Base-by-base conservation (phyloP, 1,140 invertebrate genomes). In the Sycobia sp. region DNA sequence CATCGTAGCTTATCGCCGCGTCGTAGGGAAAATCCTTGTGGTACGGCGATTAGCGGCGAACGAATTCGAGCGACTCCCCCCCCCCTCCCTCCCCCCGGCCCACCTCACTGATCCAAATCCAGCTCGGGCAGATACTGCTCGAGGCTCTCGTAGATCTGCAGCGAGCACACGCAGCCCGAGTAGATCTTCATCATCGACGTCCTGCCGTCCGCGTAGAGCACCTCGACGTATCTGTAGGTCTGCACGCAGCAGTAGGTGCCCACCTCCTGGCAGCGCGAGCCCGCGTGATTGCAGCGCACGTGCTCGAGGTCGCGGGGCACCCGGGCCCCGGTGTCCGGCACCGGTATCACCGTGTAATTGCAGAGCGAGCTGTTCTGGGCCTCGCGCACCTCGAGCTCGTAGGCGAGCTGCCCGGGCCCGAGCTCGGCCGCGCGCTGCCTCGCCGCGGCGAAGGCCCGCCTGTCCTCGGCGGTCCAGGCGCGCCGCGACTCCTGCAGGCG, bases 131-230 rank as follows among this genome's bases (percentile, higher is more conserved):
- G 7, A 22, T 59, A 49, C 0, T 25, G 56, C 14, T 49, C 34
- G 13, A 59, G 34, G 9, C 44, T 59, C 1, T 29, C 46, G 38
- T 51, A 60, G 34, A 41, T 60, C 38, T 53, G 51, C 0, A 65
- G 27, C 4, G 68, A 63, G 27, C 70, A 75, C 0, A 75, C 67
- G 43, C 72, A 75, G 4, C 73, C 73, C 1, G 69, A 66, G 43
- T 59, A 67, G 16, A 72, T 44, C 10, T 57, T 72, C 1, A 69
- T 36, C 1, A 2, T 39, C 20, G 41, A 44, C 2, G 3, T 55
- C 1, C 46, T 29, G 0, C 32, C 57, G 13, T 53, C 22, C 10
- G 32, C 57, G 44, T 70, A 69, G n/a, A 22, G 34, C 1, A 71
- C 56, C 1, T 68, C 47, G 57, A 74, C 49, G 1, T 62, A 20